Evolutionary conservation across 37 sponge, comb jelly and placozoan species (phyloP).

Genomic region (Ephydatia muelleri): DNA sequence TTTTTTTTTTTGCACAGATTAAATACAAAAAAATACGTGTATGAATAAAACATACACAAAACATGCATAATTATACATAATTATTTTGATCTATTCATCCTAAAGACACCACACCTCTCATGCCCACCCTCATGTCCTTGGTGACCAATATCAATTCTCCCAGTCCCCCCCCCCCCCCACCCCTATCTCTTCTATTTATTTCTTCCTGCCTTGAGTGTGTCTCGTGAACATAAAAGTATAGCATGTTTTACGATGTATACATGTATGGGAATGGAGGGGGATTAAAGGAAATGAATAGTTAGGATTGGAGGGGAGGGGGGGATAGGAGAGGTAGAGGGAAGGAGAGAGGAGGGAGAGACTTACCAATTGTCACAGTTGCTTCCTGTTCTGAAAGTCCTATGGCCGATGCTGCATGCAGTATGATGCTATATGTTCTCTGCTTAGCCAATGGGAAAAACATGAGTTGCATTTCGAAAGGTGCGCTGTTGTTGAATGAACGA

Average conservation of each 20-base stretch:
- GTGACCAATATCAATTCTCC: neutral
- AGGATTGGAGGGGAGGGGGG: neutral
- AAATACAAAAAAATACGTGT: too few species aligned
- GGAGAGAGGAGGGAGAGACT: neutral
- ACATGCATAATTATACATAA: neutral
- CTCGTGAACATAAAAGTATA: too few species aligned
- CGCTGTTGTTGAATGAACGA: neutral
- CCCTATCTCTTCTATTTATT: neutral
- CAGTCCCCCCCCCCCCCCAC: slow-evolving; percentile 8
- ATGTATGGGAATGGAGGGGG: too few species aligned
- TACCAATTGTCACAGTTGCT: neutral
- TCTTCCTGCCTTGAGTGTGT: neutral
- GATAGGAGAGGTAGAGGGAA: neutral
- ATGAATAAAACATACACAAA: too few species aligned
- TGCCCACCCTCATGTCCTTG: neutral
- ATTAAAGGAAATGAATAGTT: neutral
- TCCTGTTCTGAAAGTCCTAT: neutral
- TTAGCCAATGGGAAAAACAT: neutral
- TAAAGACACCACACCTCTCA: neutral
- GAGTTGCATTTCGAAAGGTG: neutral
- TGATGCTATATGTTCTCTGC: neutral
- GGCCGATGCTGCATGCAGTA: neutral
- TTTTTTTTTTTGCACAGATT: too few species aligned
- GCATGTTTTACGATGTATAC: too few species aligned
- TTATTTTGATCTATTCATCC: neutral